Evolutionary conservation across 1,140 invertebrate genomes (phyloP), one percentile per base, ranked within the genome.

Genomic region (fruit fly (Drosophila melanogaster)): DNA sequence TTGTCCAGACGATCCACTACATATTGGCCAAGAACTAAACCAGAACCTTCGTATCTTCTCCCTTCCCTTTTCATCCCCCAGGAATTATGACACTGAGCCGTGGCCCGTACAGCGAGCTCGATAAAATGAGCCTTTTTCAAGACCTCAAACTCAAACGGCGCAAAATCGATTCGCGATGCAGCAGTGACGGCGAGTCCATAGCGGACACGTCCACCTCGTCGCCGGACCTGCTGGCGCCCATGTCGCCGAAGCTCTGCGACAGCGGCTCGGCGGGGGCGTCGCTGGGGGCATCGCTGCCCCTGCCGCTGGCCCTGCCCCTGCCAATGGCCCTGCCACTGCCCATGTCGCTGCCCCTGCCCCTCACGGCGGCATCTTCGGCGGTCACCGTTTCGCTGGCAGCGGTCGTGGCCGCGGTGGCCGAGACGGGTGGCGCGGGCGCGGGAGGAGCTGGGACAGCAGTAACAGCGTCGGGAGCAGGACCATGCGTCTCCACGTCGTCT

Each of bases 121-220:
- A 97, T 96, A 97, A 97, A 94, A 98, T 98, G 98, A 98, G 97
- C 96, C 96, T 98, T 94, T 98, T 98, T 95, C 97, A 98, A 96
- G 97, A 98, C 94, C 96, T 98, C 94, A 98, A 98, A 95, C 95
- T 98, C 93, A 98, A 98, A 95, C 95, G 97, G 94, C 96, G 97
- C 94, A 98, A 98, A 95, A 96, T 98, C 93, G 97, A 98, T 94
- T 97, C 97, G 93, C 95, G 97, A 94, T 97, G 97, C 95, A 97
- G 97, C 93, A 97, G 97, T 94, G 97, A 98, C 95, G 97, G 97
- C 96, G 96, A 97, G 94, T 97, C 96, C 92, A 95, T 97, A 93
- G 96, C 96, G 90, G 97, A 97, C 93, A 97, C 96, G 89, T 97
- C 96, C 93, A 97, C 96, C 87, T 97, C 96, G 85, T 97, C 96